These are phyloP conservation scores for Micropterix aruncella DNA, from an alignment of 2,888 invertebrate species.

Conservation along the genomic window DNA sequence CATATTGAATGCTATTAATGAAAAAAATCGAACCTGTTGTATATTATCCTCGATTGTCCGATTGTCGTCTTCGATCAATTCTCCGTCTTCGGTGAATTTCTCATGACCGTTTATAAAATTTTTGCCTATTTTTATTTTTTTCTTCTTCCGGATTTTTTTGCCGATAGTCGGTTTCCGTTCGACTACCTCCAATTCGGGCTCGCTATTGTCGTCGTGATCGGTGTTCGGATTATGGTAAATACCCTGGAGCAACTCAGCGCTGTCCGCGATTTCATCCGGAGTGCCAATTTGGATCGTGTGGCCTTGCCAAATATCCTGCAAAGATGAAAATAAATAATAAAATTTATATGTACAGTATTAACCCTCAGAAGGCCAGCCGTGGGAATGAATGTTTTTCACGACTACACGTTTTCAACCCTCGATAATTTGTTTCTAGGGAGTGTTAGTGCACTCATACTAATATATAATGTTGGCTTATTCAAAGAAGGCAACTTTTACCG, in stretches of 20 bases:
- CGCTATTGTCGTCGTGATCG: constrained; percentile 1
- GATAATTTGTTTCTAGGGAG: too few species aligned
- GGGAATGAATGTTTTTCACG: too few species aligned
- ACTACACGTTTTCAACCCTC: too few species aligned
- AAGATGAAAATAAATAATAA: too few species aligned
- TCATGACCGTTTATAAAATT: constrained; percentile 13
- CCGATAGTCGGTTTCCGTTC: constrained; percentile 34
- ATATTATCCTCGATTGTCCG: constrained; percentile 57
- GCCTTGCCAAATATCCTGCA: constrained; percentile 51
- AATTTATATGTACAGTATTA: too few species aligned
- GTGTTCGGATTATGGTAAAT: constrained; percentile 10
- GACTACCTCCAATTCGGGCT: constrained; percentile 18
- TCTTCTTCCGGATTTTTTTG: constrained; percentile 28
- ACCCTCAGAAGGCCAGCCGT: too few species aligned
- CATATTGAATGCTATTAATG: too few species aligned
- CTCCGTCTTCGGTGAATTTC: constrained; percentile 24
- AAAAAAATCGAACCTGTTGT: constrained; percentile 22
- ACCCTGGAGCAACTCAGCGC: constrained; percentile 10
- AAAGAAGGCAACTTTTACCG: too few species aligned
- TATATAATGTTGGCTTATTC: too few species aligned
- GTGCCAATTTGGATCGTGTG: constrained; percentile 49
- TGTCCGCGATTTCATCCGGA: constrained; percentile 18
- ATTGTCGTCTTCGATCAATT: constrained; percentile 33
- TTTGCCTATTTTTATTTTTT: constrained; percentile 36
- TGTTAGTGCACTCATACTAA: too few species aligned